Base-by-base conservation (phyloP, 2,797 vertebrate genomes). In the Coracias cyanogaster region DNA sequence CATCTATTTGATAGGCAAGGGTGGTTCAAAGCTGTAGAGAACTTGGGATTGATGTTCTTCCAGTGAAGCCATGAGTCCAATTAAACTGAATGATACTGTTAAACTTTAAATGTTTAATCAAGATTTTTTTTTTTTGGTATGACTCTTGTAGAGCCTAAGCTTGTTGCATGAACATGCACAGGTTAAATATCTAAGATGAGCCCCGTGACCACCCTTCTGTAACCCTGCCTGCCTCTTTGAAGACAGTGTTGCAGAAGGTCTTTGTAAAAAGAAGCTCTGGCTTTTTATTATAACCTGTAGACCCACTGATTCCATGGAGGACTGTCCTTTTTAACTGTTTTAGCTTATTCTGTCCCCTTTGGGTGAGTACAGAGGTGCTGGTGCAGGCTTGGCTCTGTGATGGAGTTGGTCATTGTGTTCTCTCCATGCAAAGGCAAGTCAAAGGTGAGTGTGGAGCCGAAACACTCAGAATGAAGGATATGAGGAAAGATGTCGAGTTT, bases 101-200 rank as follows among this genome's bases (percentile, higher is more conserved):
- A 70, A 43, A 73, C 5, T 94, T 66, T 0, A 72, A 25, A 25
- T 33, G 28, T 71, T 93, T 24, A 51, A 73, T 48, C 19, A 33
- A 31, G 24, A 5, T 9, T 60, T 76, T 83, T 62, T 45, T 28
- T 49, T 28, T 49, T 74, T 83, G 49, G 60, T 31, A 3, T 48
- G 60, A 14, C 60, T 77, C 0, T 70, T 69, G 14, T 7, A 37
- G 25, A 81, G 57, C n/a, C 45, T 10, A 26, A 71, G 49, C 31
- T n/a, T 1, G 1, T 69, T 14, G 3, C 12, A 15, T 3, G 33
- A 33, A 5, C 0, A 0, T 4, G 19, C 12, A 12, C 12, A 9
- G 12, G 46, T 5, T 46, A 66, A 43, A 71, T 28, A 20, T 19
- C 6, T 15, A 22, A 51, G 43, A 64, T 51, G 37, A 76, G 20